Conservation (phyloP, 2,113 vertebrate species). For the Cervus canadensis region DNA sequence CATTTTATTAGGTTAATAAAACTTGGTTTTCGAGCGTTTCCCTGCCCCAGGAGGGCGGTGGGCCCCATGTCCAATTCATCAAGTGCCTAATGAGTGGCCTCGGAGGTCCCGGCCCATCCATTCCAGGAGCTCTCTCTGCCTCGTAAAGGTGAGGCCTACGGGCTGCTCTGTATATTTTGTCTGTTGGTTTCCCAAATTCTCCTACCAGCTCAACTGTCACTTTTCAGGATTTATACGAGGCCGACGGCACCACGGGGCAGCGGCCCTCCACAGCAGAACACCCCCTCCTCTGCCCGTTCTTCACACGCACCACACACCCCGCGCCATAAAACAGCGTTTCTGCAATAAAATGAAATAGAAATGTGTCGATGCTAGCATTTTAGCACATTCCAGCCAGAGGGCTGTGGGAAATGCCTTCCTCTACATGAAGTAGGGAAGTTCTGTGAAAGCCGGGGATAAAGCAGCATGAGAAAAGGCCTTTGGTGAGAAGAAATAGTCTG, state of each 20-base stretch:
- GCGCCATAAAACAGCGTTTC: neutral
- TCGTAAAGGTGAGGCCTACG: constrained; percentile 32
- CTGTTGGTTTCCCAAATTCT: constrained; percentile 43
- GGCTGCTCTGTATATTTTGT: constrained; percentile 42
- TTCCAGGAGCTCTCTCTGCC: constrained; percentile 41
- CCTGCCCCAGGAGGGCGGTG: constrained; percentile 66
- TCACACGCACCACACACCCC: neutral
- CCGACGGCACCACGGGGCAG: neutral
- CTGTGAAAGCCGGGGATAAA: neutral
- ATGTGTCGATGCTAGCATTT: neutral
- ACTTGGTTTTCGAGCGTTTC: constrained; percentile 64
- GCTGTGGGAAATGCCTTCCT: neutral
- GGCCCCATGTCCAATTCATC: constrained; percentile 72
- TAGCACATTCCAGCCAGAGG: constrained; percentile 22
- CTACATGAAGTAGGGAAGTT: neutral
- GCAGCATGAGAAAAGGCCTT: neutral
- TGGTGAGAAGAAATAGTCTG: neutral
- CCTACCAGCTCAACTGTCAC: neutral
- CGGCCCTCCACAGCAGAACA: neutral
- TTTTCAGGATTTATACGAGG: neutral
- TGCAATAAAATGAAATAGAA: neutral
- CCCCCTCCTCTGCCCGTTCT: neutral
- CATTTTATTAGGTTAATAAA: constrained; percentile 81
- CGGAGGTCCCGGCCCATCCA: constrained; percentile 45
- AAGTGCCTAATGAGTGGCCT: constrained; percentile 66